A percentile compares a stretch with the other conserved stretches of the same genome.
Evolutionary conservation across 1,140 invertebrate species (phyloP).

Genomic region (Trichogramma pretiosum): DNA sequence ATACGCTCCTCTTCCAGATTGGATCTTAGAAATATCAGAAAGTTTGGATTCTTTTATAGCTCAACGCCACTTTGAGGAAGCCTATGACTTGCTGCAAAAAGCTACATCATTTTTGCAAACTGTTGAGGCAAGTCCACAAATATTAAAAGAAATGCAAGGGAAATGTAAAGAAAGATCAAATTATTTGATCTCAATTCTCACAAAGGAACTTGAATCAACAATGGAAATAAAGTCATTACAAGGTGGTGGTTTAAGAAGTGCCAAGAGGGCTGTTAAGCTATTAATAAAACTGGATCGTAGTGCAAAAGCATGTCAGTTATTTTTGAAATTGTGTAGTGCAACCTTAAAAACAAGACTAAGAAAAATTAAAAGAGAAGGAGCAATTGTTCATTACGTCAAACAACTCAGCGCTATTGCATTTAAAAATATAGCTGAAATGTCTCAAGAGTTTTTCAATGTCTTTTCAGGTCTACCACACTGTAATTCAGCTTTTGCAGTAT

Average conservation of each 20-base stretch:
- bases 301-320: slow-evolving; percentile 74
- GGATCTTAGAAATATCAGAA: slow-evolving; percentile 86
- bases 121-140: slow-evolving; percentile 33
- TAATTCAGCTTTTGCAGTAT: slow-evolving; percentile 80
- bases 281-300: slow-evolving; percentile 76
- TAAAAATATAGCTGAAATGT: slow-evolving; percentile 77
- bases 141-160: slow-evolving; percentile 32
- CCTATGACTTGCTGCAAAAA: slow-evolving; percentile 76
- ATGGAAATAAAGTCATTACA: slow-evolving; percentile 78
- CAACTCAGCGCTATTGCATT: slow-evolving; percentile 82
- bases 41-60: slow-evolving; percentile 94
- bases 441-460: slow-evolving; percentile 73
- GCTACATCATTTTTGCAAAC: slow-evolving; percentile 52
- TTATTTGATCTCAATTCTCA: slow-evolving; percentile 72
- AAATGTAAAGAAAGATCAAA: slow-evolving; percentile 57
- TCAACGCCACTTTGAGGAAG: slow-evolving; percentile 94
- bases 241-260: slow-evolving; percentile 77
- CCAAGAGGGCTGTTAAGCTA: slow-evolving; percentile 76
- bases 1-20: slow-evolving; percentile 64
- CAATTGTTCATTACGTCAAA: slow-evolving; percentile 75
- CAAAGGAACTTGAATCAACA: slow-evolving; percentile 79
- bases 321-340: slow-evolving; percentile 74
- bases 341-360: slow-evolving; percentile 75
- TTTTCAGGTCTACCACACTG: slow-evolving; percentile 68
- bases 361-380: slow-evolving; percentile 79